Base-by-base conservation (phyloP, 2,888 invertebrate genomes). In the Carpatolechia fugitivella region DNA sequence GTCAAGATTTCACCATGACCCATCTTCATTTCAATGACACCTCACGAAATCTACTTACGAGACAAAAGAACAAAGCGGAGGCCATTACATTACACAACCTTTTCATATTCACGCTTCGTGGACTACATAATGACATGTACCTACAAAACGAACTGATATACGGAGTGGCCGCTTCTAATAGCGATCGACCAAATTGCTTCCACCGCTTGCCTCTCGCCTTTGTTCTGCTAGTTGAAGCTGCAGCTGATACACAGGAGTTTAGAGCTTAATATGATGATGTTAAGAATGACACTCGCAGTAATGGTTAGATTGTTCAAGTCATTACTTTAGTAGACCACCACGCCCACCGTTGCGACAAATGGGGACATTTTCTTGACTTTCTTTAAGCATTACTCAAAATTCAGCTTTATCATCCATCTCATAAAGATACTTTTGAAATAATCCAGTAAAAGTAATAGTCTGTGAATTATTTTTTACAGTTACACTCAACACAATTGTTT, bases 261-360 rank as follows among this genome's bases (percentile, higher is more conserved):
- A 24, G 52, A 54, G 55, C 51, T 56, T 72, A 64, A 41, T 0
- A 0, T 7, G 0, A n/a, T 10, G 0, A 4, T 3, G 11, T 40
- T 66, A 72, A 58, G 53, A 53, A 33, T 11, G 13, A 54, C 18
- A 4, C 3, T 16, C 10, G 50, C 30, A 0, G 65, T 20, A 61
- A 16, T 5, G 5, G 1, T 38, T 58, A 54, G 4, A 4, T 60
- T 52, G 60, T 33, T 24, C 31, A 56, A 53, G 36, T 52, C 41
- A 29, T 58, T 55, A 59, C 65, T 70, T 72, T 71, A 72, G 74
- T 78, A 63, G 74, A 78, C 71, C 76, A 79, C 81, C 85, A 84
- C 86, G 88, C 87, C 87, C 75, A 65, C 80, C 72, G 62, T 82
- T 83, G 84, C 80, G 86, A 85, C 85, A 85, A 85, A 79, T 74